These are phyloP conservation scores for Todiramphus saurophagus DNA, from an alignment of 2,113 vertebrate genomes.

Conservation along the genomic window DNA sequence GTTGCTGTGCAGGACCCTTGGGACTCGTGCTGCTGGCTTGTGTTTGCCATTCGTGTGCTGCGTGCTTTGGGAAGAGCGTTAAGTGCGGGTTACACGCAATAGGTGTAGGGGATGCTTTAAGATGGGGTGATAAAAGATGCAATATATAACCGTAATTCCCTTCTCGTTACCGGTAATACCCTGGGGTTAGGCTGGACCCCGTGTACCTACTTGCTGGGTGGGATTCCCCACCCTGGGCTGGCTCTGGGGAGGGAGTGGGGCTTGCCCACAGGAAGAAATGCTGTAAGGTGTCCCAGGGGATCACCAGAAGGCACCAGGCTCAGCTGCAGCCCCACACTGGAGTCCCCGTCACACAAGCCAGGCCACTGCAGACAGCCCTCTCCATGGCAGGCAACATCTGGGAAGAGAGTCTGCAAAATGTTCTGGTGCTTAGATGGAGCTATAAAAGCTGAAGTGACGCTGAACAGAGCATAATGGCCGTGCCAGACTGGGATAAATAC, in stretches of 20 bases:
- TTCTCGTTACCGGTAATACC: not conserved
- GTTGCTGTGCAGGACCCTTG: not conserved
- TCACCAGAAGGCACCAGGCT: not conserved
- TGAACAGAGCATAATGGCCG: not conserved
- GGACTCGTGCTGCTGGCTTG: not conserved
- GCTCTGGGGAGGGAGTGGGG: not conserved
- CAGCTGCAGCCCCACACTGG: not conserved
- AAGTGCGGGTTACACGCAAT: not conserved
- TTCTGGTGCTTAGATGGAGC: not conserved
- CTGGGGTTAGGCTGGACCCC: rapidly evolving
- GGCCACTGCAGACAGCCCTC: rapidly evolving
- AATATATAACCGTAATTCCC: not conserved
- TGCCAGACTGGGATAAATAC: not conserved
- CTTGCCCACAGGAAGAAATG: not conserved
- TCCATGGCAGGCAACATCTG: rapidly evolving
- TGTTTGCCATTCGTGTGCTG: rapidly evolving
- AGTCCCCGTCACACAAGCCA: not conserved
- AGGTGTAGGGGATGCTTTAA: not conserved
- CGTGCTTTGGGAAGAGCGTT: not conserved
- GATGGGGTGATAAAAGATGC: not conserved
- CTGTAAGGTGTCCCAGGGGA: not conserved
- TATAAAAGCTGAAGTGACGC: not conserved
- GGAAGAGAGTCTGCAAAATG: not conserved
- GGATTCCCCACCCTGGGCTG: not conserved
- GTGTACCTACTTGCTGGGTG: not conserved